Base-by-base conservation (phyloP, 37 sponge, comb jelly and placozoan genomes). In the Oopsacas minuta region DNA sequence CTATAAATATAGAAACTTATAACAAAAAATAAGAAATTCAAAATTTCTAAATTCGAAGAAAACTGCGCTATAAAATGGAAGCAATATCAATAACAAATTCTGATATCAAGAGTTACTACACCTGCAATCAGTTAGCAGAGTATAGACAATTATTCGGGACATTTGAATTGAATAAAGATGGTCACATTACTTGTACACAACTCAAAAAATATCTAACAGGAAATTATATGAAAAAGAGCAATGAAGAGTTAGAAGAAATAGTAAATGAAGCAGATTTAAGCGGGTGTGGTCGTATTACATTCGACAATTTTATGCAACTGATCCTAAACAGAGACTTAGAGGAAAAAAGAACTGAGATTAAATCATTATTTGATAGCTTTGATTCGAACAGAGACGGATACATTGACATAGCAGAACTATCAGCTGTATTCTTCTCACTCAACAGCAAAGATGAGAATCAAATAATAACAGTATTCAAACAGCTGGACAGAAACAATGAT, bases 381-480 rank as follows among this genome's bases (percentile, higher is more conserved):
- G 75, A 61, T 12, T 12, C 28, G 75, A 61, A 61, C 75, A 12
- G 75, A 61, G 75, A 61, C 30, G 75, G 75, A 61, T 61, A 32
- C 75, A 61, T 61, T 3, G 75, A 61, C 75, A 10, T 61, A 10
- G 28, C 75, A 25, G 75, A 61, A 25, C 20, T 61, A 34, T 61
- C 75, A 25, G 30, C 75, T n/a, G 75, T 61, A 3, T 61, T 61
- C 75, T 61, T 61, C 75, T 61, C 75, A 12, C 75, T 61, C 75
- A 61, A 61, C 75, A 61, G 75, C 75, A n/a, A n/a, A 61, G 75
- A 61, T 12, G 75, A 61, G 75, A 12, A 61, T 20, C 75, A 61
- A 61, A 61, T 61, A 61, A 25, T 32, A 12, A n/a, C 75, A 61
- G 28, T 61, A 61, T 61, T 61, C 75, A 12, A 12, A 61, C 20